These are phyloP conservation scores for Grapholita molesta DNA, from an alignment of 1,140 invertebrate species.

Conservation along the genomic window DNA sequence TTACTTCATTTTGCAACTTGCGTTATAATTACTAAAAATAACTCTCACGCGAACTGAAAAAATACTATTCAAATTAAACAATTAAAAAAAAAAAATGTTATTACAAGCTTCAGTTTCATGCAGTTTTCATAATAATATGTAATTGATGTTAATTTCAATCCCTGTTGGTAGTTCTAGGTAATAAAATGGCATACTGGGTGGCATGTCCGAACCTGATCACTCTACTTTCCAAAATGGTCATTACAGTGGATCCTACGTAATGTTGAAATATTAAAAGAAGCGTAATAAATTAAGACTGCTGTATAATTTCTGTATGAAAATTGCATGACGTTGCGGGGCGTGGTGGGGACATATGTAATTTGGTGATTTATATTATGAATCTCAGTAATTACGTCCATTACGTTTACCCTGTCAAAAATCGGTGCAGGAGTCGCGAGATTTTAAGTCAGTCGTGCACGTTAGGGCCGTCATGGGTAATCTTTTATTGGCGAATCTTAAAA, in stretches of 20 bases:
- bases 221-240: constrained; percentile 17
- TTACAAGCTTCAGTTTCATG: neutral
- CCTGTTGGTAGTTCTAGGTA: neutral
- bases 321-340: constrained; percentile 65
- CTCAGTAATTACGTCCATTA: constrained; percentile 46
- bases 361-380: constrained; percentile 62
- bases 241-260: constrained; percentile 14
- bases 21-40: too few species aligned
- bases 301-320: constrained; percentile 68
- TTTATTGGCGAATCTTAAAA: constrained; percentile 56
- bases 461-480: constrained; percentile 42
- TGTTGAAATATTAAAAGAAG: constrained; percentile 53
- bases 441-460: constrained; percentile 46
- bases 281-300: constrained; percentile 63
- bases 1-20: too few species aligned
- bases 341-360: constrained; percentile 56
- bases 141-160: neutral
- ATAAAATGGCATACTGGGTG: constrained; percentile 1
- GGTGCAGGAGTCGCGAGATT: constrained; percentile 54
- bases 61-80: neutral
- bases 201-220: neutral
- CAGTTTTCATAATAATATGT: neutral
- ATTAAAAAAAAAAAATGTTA: neutral
- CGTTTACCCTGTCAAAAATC: constrained; percentile 60
- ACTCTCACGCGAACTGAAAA: too few species aligned